Conservation (phyloP, 2,113 vertebrate genomes). For the Collichthys lucidus region DNA sequence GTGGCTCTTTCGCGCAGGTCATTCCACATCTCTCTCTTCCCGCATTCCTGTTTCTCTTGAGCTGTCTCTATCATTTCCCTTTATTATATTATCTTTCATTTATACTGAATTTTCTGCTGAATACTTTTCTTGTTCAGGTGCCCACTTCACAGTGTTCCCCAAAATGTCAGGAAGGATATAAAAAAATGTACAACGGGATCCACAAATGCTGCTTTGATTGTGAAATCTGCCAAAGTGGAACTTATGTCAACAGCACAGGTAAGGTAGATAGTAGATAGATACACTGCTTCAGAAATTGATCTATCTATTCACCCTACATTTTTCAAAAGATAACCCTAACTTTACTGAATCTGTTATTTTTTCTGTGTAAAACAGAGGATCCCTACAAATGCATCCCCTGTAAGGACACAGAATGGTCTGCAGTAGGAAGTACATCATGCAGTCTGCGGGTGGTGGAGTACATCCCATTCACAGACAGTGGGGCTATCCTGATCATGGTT, state of each 20-base stretch:
- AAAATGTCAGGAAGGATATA: conserved; percentile 52
- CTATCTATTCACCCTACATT: too few relatives aligned
- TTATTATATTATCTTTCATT: too few relatives aligned
- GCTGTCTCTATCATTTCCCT: too few relatives aligned
- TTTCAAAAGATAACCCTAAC: too few relatives aligned
- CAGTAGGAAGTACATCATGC: conserved; percentile 81
- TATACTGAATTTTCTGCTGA: not conserved
- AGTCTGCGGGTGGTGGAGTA: conserved; percentile 25
- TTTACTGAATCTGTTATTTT: not conserved
- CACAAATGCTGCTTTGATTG: conserved; percentile 88
- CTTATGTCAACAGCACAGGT: conserved; percentile 87
- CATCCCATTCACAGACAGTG: too few relatives aligned
- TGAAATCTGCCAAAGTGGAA: conserved; percentile 77
- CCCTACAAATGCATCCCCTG: conserved; percentile 83
- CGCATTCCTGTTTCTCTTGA: too few relatives aligned
- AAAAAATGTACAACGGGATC: conserved; percentile 43
- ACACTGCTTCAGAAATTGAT: too few relatives aligned
- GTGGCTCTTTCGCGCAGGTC: too few relatives aligned
- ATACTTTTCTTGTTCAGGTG: conserved; percentile 43
- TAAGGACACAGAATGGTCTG: conserved; percentile 83
- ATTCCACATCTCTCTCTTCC: too few relatives aligned
- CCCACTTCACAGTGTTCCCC: conserved; percentile 63
- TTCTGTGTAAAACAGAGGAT: conserved; percentile 73
- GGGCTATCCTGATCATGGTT: too few relatives aligned
- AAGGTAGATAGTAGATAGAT: conserved; percentile 2